Evolutionary conservation across 2,797 vertebrate genomes (phyloP).

Genomic region (Synanceia verrucosa): DNA sequence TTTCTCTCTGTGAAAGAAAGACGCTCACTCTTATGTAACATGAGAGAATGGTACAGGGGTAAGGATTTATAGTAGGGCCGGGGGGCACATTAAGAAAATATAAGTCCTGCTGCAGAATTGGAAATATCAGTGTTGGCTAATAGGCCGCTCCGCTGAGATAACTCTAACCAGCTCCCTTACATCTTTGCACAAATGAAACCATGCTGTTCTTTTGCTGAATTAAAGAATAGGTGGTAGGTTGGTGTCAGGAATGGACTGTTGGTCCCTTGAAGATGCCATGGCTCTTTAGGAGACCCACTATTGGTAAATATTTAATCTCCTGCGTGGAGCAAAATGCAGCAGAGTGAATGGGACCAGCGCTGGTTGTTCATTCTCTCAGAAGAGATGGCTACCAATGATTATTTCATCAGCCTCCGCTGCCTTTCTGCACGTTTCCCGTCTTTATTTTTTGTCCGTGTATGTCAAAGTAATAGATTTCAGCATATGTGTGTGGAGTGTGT

Average conservation of each 20-base stretch:
- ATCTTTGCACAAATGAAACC: slow-evolving; percentile 55
- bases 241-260: slow-evolving; percentile 44
- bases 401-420: slow-evolving; percentile 74
- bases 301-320: slow-evolving; percentile 80
- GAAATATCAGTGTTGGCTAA: slow-evolving; percentile 27
- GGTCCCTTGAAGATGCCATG: slow-evolving; percentile 59
- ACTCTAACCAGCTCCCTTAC: slow-evolving; percentile 32
- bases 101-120: slow-evolving; percentile 24
- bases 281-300: slow-evolving; percentile 58
- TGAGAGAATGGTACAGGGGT: slow-evolving; percentile 9
- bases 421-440: slow-evolving; percentile 45
- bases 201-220: slow-evolving; percentile 50
- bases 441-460: slow-evolving; percentile 12
- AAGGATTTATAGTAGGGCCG: slow-evolving; percentile 29
- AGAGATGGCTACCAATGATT: slow-evolving; percentile 78
- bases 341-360: slow-evolving; percentile 68
- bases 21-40: slow-evolving; percentile 47
- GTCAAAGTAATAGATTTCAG: slow-evolving; percentile 46
- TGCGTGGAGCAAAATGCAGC: slow-evolving; percentile 57
- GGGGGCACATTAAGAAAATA: slow-evolving; percentile 40
- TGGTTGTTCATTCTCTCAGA: slow-evolving; percentile 82
- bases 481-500: background rate
- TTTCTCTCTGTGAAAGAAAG: slow-evolving; percentile 48
- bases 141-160: slow-evolving; percentile 11
- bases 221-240: slow-evolving; percentile 60